Evolutionary conservation across 1,140 invertebrate genomes (phyloP), one percentile per base, ranked within the genome.

Genomic region (Branchinecta lindahli): DNA sequence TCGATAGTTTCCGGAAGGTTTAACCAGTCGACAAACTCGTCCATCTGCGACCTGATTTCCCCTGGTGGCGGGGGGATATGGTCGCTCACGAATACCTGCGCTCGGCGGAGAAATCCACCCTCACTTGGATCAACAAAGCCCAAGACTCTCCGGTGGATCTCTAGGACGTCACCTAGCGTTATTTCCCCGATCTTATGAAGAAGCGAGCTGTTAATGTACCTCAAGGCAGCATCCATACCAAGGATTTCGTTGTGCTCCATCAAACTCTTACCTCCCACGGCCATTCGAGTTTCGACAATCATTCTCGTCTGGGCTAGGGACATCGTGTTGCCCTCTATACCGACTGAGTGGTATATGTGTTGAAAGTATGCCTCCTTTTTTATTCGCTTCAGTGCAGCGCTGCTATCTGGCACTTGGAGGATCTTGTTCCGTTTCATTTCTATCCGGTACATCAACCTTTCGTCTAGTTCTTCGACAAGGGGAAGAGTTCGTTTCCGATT

Each of bases 261-360:
- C 45, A 98, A 87, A 78, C 91, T 95, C 80, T 98, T 97, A 0
- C 94, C 95, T 67, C 86, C 88, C 5, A 98, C 86, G 0, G 93
- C 94, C 77, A 94, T 86, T 73, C 91, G 84, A 0, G 94, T 98
- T 81, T 98, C 94, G 9, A 98, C 82, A 71, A 98, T 89, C 69
- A 89, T 89, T 72, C 94, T 82, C 0, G 95, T 94, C 79, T 98
- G 90, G 21, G 88, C 85, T n/a, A 98, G 81, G 45, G 91, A 90
- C 87, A 98, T 91, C 1, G 94, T 97, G 76, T 98, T 98, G 3
- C 96, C 96, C 82, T 98, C 95, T 72, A 98, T 96, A 46, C 91
- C 95, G 69, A 95, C 93, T 4, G 94, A 96, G 76, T 98, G 95
- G 80, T 97, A 96, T 70, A 98, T 94, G 78, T 98, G 92, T 76